Evolutionary conservation across 2,797 vertebrate genomes (phyloP), one percentile per base, ranked within the genome.

Genomic region (Alexandromys oeconomus): DNA sequence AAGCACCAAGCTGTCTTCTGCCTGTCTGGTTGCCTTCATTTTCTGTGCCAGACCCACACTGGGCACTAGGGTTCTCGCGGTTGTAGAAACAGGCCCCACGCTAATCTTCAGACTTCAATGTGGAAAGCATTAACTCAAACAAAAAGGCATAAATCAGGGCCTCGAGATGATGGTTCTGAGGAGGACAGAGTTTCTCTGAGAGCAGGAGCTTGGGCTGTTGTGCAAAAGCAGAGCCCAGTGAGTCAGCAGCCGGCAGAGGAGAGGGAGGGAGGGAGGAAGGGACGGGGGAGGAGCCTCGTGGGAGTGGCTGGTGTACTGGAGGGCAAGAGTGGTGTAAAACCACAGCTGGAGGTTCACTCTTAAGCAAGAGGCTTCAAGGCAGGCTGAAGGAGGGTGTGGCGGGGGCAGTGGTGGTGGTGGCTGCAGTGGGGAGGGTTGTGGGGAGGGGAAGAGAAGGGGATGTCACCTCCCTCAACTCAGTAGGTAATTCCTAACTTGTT

Each of bases 71-170:
- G 86, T 79, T 93, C 89, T 86, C 74, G 63, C 87, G 88, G 89
- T 59, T 96, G 57, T 43, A 85, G 73, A 80, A 54, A 82, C 6
- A 37, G 86, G 61, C 77, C 81, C 37, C 59, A 93, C 23, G 73
- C 67, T 97, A 25, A 37, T 87, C 92, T 96, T 94, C 79, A 98
- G 89, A 93, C 92, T 81, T 89, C 98, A 97, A 95, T 21, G 21
- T 97, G 91, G 95, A 98, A 97, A 89, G 51, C 96, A 91, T 93
- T 96, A 97, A 95, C 93, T 78, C 97, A 95, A 91, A 91, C 61
- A 92, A 85, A 97, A 96, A 91, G 80, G 43, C 87, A 95, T 79
- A 98, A 98, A 98, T 93, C 95, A 96, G 89, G 63, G 94, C 57
- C 46, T 81, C 78, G 73, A 90, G 74, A 40, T 92, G 95, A 78